Conservation (phyloP, 2,888 invertebrate genomes). For the Drosophila falleni region DNA sequence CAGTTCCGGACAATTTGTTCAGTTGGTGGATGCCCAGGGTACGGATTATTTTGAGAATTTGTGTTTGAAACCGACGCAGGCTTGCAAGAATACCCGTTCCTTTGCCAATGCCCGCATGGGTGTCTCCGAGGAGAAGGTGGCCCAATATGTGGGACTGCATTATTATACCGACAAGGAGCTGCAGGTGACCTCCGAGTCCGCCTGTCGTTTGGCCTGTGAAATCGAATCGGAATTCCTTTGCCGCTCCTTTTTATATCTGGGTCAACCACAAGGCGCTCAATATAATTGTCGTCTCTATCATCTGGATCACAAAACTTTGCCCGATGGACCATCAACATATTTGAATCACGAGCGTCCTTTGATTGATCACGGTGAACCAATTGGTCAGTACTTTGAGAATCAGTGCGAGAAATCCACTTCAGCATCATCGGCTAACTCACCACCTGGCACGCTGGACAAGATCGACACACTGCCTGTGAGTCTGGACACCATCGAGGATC, state of each 20-base stretch:
- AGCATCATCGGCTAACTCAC: constrained; percentile 59
- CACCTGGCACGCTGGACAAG: constrained; percentile 85
- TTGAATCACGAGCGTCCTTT: constrained; percentile 95
- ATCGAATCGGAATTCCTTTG: constrained; percentile 97
- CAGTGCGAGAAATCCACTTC: constrained; percentile 90
- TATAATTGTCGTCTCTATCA: constrained; percentile 97
- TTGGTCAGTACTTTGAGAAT: constrained; percentile 96
- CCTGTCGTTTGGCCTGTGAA: constrained; percentile 96
- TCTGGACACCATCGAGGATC: constrained; percentile 92
- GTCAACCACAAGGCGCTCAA: constrained; percentile 89
- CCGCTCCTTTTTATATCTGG: constrained; percentile 91
- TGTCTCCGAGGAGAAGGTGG: constrained; percentile 95
- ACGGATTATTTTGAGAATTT: constrained; percentile 95
- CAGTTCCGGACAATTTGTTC: constrained; percentile 94
- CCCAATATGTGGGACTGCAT: constrained; percentile 95
- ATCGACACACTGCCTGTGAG: constrained; percentile 90
- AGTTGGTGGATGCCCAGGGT: constrained; percentile 93
- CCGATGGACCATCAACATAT: constrained; percentile 96
- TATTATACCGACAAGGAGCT: constrained; percentile 97
- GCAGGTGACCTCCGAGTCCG: constrained; percentile 94
- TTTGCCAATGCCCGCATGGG: constrained; percentile 94
- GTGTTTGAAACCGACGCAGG: constrained; percentile 94
- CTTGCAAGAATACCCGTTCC: constrained; percentile 93
- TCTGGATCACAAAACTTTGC: constrained; percentile 95
- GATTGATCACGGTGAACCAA: constrained; percentile 95